phyloP scores from a whole-genome alignment of 2,888 invertebrate species.

The Torymus texanus region DNA sequence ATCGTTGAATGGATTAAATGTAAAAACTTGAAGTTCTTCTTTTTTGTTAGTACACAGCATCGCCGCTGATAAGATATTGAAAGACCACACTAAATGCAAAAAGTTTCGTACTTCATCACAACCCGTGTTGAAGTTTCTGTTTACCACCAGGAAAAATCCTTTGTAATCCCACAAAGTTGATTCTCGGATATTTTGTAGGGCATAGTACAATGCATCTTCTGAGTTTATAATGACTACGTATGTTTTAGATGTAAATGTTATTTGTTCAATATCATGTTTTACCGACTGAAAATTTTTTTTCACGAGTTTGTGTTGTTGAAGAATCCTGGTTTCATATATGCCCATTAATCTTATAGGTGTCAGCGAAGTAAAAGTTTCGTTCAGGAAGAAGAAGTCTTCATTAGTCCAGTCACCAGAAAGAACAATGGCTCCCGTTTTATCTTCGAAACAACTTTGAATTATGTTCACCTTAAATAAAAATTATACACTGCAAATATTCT shows the following conservation, averaged over 20 bases:
- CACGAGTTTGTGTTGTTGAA: background rate
- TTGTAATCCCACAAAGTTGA: slow-evolving; percentile 12
- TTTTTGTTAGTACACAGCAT: background rate
- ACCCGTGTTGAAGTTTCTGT: background rate
- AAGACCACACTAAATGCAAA: slow-evolving; percentile 8
- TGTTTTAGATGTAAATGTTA: background rate
- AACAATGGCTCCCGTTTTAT: background rate
- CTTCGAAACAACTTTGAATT: background rate
- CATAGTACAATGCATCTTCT: background rate
- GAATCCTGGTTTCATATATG: background rate
- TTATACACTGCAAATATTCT: too few relatives aligned
- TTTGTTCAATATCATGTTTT: background rate
- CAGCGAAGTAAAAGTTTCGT: background rate
- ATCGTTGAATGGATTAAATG: background rate
- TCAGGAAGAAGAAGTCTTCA: background rate
- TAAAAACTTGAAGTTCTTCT: background rate
- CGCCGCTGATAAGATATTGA: slow-evolving; percentile 3
- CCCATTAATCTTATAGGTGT: slow-evolving; percentile 1
- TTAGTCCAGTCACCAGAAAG: background rate
- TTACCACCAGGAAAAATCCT: background rate
- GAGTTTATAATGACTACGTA: background rate
- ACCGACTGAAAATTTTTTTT: background rate
- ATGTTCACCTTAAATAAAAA: slow-evolving; percentile 26
- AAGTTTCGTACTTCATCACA: background rate
- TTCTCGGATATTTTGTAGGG: background rate